Percentiles rank a stretch among this genome's conserved stretches.
phyloP scores from a whole-genome alignment of 2,888 invertebrate genomes.

The Lapara coniferarum region DNA sequence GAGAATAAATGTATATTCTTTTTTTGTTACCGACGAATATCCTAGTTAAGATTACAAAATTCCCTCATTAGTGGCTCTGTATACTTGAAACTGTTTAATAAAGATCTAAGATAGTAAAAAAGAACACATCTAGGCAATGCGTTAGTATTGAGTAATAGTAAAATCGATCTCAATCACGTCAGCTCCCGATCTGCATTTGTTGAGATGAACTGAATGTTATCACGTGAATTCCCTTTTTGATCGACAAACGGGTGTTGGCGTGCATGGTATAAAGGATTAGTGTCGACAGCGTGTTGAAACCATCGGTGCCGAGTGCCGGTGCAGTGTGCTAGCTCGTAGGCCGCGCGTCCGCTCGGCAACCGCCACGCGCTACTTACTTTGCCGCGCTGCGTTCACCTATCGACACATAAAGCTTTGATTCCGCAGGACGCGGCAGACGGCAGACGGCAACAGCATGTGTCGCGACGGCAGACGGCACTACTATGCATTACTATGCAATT shows the following conservation, averaged over 20 bases:
- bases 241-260: neutral
- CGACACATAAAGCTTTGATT: no score
- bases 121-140: no score
- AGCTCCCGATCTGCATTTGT: neutral
- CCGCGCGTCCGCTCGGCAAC: conserved; percentile 16
- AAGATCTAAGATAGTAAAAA: no score
- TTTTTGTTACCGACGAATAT: no score
- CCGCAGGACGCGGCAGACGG: no score
- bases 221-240: neutral
- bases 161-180: neutral
- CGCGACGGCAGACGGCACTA: no score
- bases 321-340: neutral
- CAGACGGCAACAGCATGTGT: no score
- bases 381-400: neutral
- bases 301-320: neutral
- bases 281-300: conserved; percentile 11
- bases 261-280: conserved; percentile 2
- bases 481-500: no score
- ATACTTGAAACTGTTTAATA: no score
- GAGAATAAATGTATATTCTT: no score
- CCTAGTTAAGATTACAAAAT: no score
- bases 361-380: conserved; percentile 13
- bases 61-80: no score
- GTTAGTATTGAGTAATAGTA: neutral
- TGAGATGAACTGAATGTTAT: neutral